Conservation (phyloP, 2,113 vertebrate genomes). For the Smithornis capensis region DNA sequence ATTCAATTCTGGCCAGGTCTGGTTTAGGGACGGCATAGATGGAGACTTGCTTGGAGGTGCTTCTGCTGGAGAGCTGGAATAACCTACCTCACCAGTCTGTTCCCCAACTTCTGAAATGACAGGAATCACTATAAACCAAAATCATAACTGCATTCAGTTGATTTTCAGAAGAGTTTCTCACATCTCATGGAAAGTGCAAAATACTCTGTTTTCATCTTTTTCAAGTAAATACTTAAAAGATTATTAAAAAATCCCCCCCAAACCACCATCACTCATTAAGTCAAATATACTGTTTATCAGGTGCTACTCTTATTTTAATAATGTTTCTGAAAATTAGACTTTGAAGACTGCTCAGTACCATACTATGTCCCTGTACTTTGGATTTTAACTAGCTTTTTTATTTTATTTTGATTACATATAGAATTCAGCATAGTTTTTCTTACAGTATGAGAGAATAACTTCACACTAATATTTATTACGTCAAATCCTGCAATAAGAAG, state of each 20-base stretch:
- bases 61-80: constrained; percentile 91
- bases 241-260: no score
- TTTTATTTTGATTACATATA: neutral
- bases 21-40: constrained; percentile 98
- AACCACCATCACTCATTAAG: neutral
- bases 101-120: constrained; percentile 82
- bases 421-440: neutral
- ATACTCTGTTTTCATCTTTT: neutral
- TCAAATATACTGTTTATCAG: neutral
- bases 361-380: neutral
- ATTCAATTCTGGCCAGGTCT: constrained; percentile 97
- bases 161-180: neutral
- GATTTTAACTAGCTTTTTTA: neutral
- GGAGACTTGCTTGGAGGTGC: constrained; percentile 96
- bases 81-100: constrained; percentile 85
- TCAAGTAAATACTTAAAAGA: neutral
- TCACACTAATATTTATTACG: neutral
- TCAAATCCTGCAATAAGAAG: neutral
- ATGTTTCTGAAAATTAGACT: neutral
- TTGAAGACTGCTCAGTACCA: neutral
- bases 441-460: neutral
- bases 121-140: constrained; percentile 57
- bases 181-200: neutral
- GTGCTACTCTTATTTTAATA: neutral
- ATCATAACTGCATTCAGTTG: neutral